These are phyloP conservation scores for Caenorhabditis doughertyi DNA, from an alignment of 2,888 invertebrate species.

Conservation along the genomic window DNA sequence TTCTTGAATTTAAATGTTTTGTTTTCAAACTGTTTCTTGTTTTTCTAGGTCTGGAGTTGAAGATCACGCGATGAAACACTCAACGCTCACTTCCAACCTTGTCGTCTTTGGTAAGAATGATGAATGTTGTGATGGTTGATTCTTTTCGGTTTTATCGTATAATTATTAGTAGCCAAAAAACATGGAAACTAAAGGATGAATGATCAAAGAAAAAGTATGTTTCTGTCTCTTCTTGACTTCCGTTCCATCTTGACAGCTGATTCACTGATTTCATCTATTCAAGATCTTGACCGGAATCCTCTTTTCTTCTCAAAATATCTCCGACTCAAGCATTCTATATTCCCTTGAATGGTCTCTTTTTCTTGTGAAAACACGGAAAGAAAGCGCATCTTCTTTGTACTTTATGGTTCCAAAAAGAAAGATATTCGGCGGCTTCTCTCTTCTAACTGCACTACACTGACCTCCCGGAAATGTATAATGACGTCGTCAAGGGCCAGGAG, in stretches of 20 bases:
- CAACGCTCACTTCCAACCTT: conserved; percentile 64
- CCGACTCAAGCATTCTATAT: conserved; percentile 28
- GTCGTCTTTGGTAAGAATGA: conserved; percentile 61
- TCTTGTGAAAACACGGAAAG: conserved; percentile 16
- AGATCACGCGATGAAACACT: conserved; percentile 58
- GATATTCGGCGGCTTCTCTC: conserved; percentile 23
- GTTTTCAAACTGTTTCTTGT: conserved; percentile 29
- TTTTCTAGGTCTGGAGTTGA: conserved; percentile 13
- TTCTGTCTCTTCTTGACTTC: conserved; percentile 1
- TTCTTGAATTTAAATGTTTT: conserved; percentile 7
- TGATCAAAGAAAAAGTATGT: neutral
- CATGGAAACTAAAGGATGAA: conserved; percentile 4
- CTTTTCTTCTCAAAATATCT: conserved; percentile 9
- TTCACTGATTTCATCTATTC: conserved; percentile 53
- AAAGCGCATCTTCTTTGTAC: conserved; percentile 32
- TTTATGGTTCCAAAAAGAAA: conserved; percentile 38
- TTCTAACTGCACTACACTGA: conserved; percentile 25
- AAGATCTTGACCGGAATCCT: conserved; percentile 36
- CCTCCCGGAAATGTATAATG: conserved; percentile 54
- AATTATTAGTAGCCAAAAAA: too few species aligned
- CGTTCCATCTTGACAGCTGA: conserved; percentile 31
- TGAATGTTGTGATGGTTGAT: conserved; percentile 2
- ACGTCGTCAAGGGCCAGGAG: conserved; percentile 34
- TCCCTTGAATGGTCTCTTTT: conserved; percentile 36
- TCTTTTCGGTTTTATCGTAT: too few species aligned